Evolutionary conservation across 2,113 vertebrate genomes (phyloP).

Genomic region (Laticauda laticaudata): DNA sequence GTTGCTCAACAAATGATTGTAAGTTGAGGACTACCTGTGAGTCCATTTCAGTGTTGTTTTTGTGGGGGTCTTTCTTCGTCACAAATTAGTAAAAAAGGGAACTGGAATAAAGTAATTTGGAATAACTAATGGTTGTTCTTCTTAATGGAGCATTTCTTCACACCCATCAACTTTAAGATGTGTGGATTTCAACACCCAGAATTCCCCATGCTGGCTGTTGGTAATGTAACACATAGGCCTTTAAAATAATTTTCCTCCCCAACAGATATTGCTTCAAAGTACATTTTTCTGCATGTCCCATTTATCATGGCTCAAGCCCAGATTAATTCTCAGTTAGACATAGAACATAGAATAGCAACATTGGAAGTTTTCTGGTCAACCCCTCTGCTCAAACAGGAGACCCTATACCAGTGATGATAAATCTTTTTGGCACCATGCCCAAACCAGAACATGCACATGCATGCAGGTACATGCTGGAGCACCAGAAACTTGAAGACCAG

Average conservation of each 20-base stretch:
- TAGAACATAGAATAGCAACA: no score
- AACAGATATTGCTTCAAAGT: not conserved
- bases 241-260: no score
- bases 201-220: not conserved
- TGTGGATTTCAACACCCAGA: not conserved
- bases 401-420: no score
- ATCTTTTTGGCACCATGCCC: no score
- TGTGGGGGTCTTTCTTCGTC: not conserved
- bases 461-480: no score
- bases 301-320: not conserved
- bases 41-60: not conserved
- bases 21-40: not conserved
- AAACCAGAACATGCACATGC: no score
- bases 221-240: not conserved
- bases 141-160: not conserved
- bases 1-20: not conserved
- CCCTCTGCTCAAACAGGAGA: no score
- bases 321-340: not conserved
- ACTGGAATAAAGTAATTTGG: not conserved
- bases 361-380: no score
- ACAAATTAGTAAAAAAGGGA: not conserved
- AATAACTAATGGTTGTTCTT: not conserved
- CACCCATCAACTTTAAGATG: no score
- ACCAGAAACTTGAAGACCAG: no score
- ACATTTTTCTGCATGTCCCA: no score